Conservation (phyloP, 2,888 invertebrate genomes). For the Ephialtes manifestator region DNA sequence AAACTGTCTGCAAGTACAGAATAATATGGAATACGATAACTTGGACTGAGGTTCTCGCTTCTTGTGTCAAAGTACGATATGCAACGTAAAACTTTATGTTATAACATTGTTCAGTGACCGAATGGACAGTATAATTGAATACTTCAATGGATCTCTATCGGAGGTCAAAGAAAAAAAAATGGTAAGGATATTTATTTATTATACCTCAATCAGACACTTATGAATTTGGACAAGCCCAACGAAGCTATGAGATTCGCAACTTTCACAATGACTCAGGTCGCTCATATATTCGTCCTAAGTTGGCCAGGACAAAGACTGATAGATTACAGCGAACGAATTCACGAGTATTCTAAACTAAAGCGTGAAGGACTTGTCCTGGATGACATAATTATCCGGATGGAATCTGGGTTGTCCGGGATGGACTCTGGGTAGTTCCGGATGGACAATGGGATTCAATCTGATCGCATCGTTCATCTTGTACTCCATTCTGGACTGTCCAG, state of each 20-base stretch:
- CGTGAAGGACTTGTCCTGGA: not conserved
- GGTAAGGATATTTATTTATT: not conserved
- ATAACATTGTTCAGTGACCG: conserved; percentile 20
- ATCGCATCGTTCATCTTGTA: no score
- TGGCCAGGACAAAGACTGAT: conserved; percentile 60
- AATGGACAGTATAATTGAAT: not conserved
- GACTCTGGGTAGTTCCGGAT: no score
- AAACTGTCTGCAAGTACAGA: no score
- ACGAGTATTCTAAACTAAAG: conserved; percentile 1
- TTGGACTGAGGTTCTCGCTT: no score
- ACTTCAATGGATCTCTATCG: not conserved
- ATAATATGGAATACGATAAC: no score
- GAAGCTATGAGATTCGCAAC: conserved; percentile 54
- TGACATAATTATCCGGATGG: not conserved
- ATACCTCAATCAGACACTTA: conserved; percentile 42
- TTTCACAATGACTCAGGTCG: conserved; percentile 46
- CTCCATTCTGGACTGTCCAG: no score
- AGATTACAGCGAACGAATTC: conserved; percentile 55
- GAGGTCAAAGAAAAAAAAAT: not conserved
- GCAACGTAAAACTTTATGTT: not conserved
- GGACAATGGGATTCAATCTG: no score
- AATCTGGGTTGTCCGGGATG: no score
- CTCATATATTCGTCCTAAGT: conserved; percentile 56
- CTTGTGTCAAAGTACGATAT: not conserved
- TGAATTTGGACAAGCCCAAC: conserved; percentile 52